These are phyloP conservation scores for Amblyornis subalaris DNA, from an alignment of 2,113 vertebrate genomes.

Conservation along the genomic window DNA sequence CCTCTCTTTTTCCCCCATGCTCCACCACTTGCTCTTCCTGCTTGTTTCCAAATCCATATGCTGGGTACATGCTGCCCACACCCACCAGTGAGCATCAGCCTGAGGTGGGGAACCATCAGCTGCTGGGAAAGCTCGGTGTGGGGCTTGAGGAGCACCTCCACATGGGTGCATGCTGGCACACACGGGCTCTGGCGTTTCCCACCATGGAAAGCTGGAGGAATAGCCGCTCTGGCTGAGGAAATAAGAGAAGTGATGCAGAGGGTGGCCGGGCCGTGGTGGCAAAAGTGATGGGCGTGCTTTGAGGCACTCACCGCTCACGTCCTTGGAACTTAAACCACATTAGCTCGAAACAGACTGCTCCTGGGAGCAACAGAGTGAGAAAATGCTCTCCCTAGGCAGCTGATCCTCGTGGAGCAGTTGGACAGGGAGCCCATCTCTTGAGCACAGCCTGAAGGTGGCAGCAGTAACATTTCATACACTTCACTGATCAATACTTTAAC, in stretches of 20 bases:
- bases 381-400: not conserved
- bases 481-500: not conserved
- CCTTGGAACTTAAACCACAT: not conserved
- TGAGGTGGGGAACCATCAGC: rapidly evolving
- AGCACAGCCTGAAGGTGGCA: conserved; percentile 65
- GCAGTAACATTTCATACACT: conserved; percentile 61
- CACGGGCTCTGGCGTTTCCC: not conserved
- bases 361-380: not conserved
- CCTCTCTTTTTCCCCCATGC: not conserved
- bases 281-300: not conserved
- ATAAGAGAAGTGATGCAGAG: rapidly evolving
- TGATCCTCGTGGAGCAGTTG: not conserved
- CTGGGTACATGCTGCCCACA: rapidly evolving
- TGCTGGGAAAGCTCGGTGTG: rapidly evolving
- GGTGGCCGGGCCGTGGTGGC: too few relatives aligned
- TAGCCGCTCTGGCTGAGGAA: not conserved
- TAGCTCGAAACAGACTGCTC: not conserved
- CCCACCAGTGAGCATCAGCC: rapidly evolving
- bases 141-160: not conserved
- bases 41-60: not conserved
- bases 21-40: not conserved
- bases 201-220: not conserved
- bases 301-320: not conserved
- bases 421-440: not conserved
- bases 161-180: rapidly evolving